Base-by-base conservation (phyloP, 2,888 invertebrate species). In the Drosophila testacea region DNA sequence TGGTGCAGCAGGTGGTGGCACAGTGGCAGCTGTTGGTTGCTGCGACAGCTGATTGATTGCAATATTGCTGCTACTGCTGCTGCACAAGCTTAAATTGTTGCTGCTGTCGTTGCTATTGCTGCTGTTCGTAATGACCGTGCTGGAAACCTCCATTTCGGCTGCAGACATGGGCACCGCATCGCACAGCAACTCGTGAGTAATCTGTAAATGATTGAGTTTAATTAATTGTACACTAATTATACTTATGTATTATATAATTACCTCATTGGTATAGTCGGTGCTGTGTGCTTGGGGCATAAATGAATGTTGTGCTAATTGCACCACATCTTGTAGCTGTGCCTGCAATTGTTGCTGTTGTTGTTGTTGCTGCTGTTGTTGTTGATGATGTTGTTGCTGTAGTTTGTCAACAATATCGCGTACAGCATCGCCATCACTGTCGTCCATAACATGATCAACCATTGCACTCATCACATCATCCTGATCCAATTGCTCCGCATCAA, bases 101-200 rank as follows among this genome's bases (percentile, higher is more conserved):
- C 83, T 89, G 64, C 92, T 91, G 62, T 92, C 92, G 27, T 91
- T 92, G 34, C 91, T 91, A 67, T 92, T 92, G 79, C 84, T 90
- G 78, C 86, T 91, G 67, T 91, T 92, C n/a, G 91, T 91, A 42
- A 91, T 81, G 4, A 94, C 93, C 1, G 94, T 94, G 82, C 94
- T 94, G 7, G 94, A 93, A 1, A 94, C 94, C 71, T 94, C 94
- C 84, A 94, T 94, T 91, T 95, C 95, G 6, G 95, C 94, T 4
- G 91, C 90, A 1, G 94, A 94, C 81, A 95, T 91, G 1, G 95
- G 95, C 30, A 95, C 82, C 6, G 80, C 94, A 91, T 95, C 94
- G 46, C 94, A 89, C 1, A 94, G 93, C 44, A 95, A 93, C 90
- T 95, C 94, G 44, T 94, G 88, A 81, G 94, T 62, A 27, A 90